A percentile compares a stretch with the other conserved stretches of the same genome.
Conservation (phyloP, 2,888 invertebrate species). For the Lochmaea crataegi region DNA sequence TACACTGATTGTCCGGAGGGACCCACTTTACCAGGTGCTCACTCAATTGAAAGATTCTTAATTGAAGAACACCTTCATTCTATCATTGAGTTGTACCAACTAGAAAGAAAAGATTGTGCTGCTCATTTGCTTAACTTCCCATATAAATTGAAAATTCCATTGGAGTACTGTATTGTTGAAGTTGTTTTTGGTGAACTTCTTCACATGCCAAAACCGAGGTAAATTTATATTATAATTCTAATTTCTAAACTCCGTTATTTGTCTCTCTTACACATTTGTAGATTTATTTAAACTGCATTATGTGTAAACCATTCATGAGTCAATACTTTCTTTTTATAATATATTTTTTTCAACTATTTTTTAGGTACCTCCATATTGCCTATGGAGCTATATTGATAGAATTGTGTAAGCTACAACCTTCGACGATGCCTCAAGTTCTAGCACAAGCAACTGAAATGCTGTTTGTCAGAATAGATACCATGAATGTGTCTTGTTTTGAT, state of each 20-base stretch:
- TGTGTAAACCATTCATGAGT: no score
- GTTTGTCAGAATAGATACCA: slow-evolving; percentile 94
- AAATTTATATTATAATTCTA: no score
- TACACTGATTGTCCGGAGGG: slow-evolving; percentile 98
- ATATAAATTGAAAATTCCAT: slow-evolving; percentile 91
- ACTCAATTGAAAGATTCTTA: slow-evolving; percentile 96
- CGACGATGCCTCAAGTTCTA: slow-evolving; percentile 96
- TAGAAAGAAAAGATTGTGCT: slow-evolving; percentile 95
- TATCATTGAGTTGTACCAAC: slow-evolving; percentile 87
- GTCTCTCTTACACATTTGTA: background rate
- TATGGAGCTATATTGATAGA: slow-evolving; percentile 97
- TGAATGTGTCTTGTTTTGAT: slow-evolving; percentile 97
- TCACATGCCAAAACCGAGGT: slow-evolving; percentile 86
- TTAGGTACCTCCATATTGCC: slow-evolving; percentile 83
- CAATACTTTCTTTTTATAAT: no score
- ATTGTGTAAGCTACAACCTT: slow-evolving; percentile 95
- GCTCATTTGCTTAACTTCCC: slow-evolving; percentile 92
- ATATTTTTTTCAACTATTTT: background rate
- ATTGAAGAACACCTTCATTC: slow-evolving; percentile 97
- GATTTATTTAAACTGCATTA: background rate
- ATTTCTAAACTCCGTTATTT: background rate
- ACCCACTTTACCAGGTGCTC: slow-evolving; percentile 91
- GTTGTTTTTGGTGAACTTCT: slow-evolving; percentile 96
- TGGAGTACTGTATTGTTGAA: slow-evolving; percentile 98
- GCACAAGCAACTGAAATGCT: slow-evolving; percentile 98